Base-by-base conservation (phyloP, 1,140 invertebrate genomes). In the Magallana angulata region DNA sequence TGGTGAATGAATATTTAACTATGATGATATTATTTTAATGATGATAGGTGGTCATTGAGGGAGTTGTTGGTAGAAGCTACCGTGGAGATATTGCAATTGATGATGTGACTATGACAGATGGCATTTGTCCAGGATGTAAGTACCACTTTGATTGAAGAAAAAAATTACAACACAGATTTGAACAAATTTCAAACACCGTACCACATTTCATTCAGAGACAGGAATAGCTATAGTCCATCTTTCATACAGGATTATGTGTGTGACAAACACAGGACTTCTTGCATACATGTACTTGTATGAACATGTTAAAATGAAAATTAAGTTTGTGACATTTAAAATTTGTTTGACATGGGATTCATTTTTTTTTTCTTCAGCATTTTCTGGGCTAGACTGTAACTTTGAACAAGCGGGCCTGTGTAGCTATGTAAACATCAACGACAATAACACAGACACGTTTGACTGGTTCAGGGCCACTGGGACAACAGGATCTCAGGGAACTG, bases 21-120 rank as follows among this genome's bases (percentile, higher is more conserved):
- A 48, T 5, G 5, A 48, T 48, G 5, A 48, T 48, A 48, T 48
- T 3, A 48, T 60, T 80, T 88, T 60, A 11, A 80, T 82, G n/a
- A 11, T 59, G 87, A 16, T 60, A 93, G 93, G 83, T 93, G 83
- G 88, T 93, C 0, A 89, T 93, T 85, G 92, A 93, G 85, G 92
- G 89, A 12, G 82, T 90, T n/a, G 86, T 90, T 76, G 91, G 91
- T 3, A 86, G 85, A 36, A 91, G 91, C 88, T 91, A 92, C 87
- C 85, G 81, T 71, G 92, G 93, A 82, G 93, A 93, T 85, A 92
- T 93, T 71, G 91, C 91, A 12, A 89, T 93, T 82, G 93, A 93
- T 87, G 92, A 93, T 85, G 89, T 93, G 0, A 80, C 85, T 8
- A 90, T 93, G 57, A 62, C 57, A 24, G 58, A 89, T 59, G 91